Evolutionary conservation across 2,113 vertebrate genomes (phyloP).

Genomic region (Aptenodytes forsteri): DNA sequence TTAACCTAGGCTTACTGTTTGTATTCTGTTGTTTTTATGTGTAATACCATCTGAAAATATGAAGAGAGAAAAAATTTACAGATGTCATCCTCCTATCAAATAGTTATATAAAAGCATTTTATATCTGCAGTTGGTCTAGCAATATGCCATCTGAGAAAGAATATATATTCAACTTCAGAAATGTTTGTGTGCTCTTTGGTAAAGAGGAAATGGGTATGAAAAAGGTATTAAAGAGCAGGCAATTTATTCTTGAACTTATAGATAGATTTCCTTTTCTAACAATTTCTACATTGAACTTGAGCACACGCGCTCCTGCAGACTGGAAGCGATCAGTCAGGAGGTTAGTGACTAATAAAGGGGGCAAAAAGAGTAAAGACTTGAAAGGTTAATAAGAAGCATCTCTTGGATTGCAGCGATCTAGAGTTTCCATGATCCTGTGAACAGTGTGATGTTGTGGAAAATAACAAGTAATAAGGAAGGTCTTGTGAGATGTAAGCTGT

Average conservation of each 20-base stretch:
- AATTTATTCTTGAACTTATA: not conserved
- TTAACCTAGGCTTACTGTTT: not conserved
- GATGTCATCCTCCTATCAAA: not conserved
- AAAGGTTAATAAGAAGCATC: not conserved
- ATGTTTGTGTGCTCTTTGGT: not conserved
- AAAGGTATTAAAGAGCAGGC: not conserved
- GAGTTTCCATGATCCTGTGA: not conserved
- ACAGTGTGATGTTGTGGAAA: not conserved
- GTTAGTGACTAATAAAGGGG: not conserved
- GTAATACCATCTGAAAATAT: not conserved
- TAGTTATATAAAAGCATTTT: not conserved
- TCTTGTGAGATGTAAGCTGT: not conserved
- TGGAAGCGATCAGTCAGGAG: not conserved
- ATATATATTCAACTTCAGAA: not conserved
- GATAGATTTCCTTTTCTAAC: not conserved
- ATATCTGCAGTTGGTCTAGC: not conserved
- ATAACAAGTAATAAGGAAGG: not conserved
- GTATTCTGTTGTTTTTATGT: not conserved
- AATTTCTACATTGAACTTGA: not conserved
- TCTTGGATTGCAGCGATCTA: not conserved
- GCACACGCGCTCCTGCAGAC: accelerated
- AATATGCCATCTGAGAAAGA: not conserved
- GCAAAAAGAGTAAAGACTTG: not conserved
- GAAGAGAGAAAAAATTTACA: not conserved
- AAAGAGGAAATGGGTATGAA: not conserved